These are phyloP conservation scores for Aethes cnicana DNA, from an alignment of 2,888 invertebrate genomes.

Conservation along the genomic window DNA sequence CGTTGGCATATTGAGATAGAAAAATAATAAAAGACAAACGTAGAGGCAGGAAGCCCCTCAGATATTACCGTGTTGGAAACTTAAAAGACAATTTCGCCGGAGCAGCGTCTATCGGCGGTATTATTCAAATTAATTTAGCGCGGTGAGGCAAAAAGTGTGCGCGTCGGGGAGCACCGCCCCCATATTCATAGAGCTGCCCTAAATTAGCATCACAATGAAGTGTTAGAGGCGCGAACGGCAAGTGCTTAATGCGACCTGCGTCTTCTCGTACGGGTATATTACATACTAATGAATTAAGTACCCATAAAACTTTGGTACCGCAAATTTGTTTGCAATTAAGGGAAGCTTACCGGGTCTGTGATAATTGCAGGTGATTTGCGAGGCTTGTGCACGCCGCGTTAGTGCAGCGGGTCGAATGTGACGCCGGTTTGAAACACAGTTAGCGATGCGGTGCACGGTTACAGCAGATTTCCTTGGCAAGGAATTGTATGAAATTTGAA, in stretches of 20 bases:
- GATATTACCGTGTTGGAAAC: conserved; percentile 67
- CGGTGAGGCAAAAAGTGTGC: conserved; percentile 77
- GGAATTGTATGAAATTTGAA: background rate
- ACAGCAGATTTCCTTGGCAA: background rate
- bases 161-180: conserved; percentile 65
- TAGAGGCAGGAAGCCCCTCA: conserved; percentile 12
- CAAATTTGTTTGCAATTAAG: conserved; percentile 62
- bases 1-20: background rate
- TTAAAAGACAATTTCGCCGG: conserved; percentile 73
- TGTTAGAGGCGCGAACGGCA: conserved; percentile 69
- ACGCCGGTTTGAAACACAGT: conserved; percentile 19
- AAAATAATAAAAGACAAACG: conserved; percentile 3
- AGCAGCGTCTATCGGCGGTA: conserved; percentile 75
- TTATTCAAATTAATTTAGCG: conserved; percentile 81
- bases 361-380: conserved; percentile 48
- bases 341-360: conserved; percentile 44
- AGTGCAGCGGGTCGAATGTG: background rate
- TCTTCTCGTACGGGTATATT: conserved; percentile 71
- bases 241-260: conserved; percentile 72
- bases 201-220: conserved; percentile 82
- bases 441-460: conserved; percentile 12
- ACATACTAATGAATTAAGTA: conserved; percentile 72
- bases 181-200: conserved; percentile 78
- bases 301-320: conserved; percentile 60
- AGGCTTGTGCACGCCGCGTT: conserved; percentile 11